Conservation (phyloP, 2,888 invertebrate species). For the Sarcophaga caerulescens region DNA sequence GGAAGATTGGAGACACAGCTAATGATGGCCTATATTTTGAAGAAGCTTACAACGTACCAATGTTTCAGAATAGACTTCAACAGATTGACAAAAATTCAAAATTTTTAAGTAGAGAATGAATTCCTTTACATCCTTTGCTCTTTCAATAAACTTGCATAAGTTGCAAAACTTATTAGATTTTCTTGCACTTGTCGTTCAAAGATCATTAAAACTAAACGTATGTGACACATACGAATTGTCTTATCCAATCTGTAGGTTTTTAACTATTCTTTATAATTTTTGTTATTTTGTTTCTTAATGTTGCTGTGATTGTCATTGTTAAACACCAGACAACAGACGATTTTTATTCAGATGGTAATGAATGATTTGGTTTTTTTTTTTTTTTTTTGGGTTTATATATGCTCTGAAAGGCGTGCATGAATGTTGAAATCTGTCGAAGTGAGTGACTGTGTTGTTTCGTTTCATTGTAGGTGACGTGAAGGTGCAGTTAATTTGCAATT, state of each 20-base stretch:
- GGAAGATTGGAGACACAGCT: too few relatives aligned
- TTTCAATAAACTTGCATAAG: not conserved
- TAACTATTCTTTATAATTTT: not conserved
- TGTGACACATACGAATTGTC: constrained; percentile 10
- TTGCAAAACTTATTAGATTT: not conserved
- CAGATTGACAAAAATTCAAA: too few relatives aligned
- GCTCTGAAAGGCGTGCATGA: constrained; percentile 42
- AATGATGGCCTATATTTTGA: too few relatives aligned
- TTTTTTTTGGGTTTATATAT: too few relatives aligned
- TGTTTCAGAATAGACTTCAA: too few relatives aligned
- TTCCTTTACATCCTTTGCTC: not conserved
- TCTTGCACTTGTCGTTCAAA: constrained; percentile 56
- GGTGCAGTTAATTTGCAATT: constrained; percentile 64
- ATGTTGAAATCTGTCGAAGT: not conserved
- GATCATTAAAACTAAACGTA: constrained; percentile 7
- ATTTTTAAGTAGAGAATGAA: not conserved
- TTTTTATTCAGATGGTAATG: constrained; percentile 14
- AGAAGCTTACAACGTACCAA: too few relatives aligned
- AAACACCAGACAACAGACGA: not conserved
- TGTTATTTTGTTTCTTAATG: too few relatives aligned
- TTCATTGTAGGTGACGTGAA: constrained; percentile 58
- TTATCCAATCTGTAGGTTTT: constrained; percentile 34
- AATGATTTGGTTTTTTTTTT: not conserved
- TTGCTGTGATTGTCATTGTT: not conserved
- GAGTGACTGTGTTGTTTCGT: not conserved